phyloP scores from a whole-genome alignment of 2,888 invertebrate species.

The Hypomecis atomaria region DNA sequence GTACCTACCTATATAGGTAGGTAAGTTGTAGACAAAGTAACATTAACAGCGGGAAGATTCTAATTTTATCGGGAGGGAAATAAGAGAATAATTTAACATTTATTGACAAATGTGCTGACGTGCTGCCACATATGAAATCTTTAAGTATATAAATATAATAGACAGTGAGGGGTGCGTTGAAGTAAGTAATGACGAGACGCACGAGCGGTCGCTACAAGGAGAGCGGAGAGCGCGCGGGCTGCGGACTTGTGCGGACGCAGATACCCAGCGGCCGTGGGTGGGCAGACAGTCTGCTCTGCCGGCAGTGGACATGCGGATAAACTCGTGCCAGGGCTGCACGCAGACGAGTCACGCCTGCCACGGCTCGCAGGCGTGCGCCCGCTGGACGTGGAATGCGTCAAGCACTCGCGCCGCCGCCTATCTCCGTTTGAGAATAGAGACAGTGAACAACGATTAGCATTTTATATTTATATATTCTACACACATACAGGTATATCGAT shows the following conservation, averaged over 20 bases:
- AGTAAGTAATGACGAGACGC: constrained; percentile 51
- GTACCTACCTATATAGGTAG: constrained; percentile 6
- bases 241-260: constrained; percentile 6
- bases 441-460: constrained; percentile 65
- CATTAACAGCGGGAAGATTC: constrained; percentile 30
- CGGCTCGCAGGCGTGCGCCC: neutral
- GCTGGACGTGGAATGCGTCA: neutral
- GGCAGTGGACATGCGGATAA: neutral
- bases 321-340: neutral
- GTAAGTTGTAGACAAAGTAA: neutral
- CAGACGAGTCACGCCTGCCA: too few species aligned
- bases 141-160: constrained; percentile 58
- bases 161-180: constrained; percentile 62
- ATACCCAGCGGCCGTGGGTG: too few species aligned
- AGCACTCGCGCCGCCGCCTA: constrained; percentile 27
- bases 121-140: constrained; percentile 53
- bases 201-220: constrained; percentile 39
- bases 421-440: constrained; percentile 43
- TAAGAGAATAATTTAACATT: constrained; percentile 63
- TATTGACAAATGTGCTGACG: constrained; percentile 71
- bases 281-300: too few species aligned
- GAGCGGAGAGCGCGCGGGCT: constrained; percentile 19
- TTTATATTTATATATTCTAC: constrained; percentile 60
- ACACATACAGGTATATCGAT: constrained; percentile 67
- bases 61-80: constrained; percentile 50